Base-by-base conservation (phyloP, 2,888 invertebrate genomes). In the Pterostichus niger region DNA sequence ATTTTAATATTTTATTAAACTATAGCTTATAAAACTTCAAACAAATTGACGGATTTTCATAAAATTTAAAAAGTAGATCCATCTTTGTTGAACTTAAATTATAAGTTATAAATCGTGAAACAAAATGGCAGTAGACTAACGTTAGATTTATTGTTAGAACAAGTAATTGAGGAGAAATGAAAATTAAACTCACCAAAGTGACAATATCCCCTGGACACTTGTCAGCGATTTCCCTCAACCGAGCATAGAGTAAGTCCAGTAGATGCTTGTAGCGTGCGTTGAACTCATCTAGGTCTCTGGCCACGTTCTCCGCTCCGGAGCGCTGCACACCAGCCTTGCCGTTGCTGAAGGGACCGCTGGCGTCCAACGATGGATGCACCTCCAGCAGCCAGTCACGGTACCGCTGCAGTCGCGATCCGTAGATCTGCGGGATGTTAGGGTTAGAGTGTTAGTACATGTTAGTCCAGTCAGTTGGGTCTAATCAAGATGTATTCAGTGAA, bases 301-400 rank as follows among this genome's bases (percentile, higher is more conserved):
- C 94, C 35, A 97, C 94, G 46, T 92, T 90, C 84, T 97, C 96
- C n/a, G 95, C 94, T 0, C 96, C 95, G 24, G 89, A 87, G 84
- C 89, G n/a, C 88, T 84, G 86, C 87, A 90, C 86, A 89, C 90
- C 86, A 87, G 90, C 88, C 81, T 85, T 82, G 86, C 85, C 87
- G 91, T 84, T 91, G 75, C 87, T 86, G 86, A 89, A 89, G 77
- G 88, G 87, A 40, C 89, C 88, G 85, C 87, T 88, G 82, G 88
- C 93, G 91, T 96, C 96, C 88, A 96, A 89, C 83, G 95, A 96
- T 2, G 96, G 96, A 88, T 96, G 96, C 77, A 95, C 92, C 87
- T 96, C 96, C 89, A 97, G 93, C 85, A 97, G 92, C 91, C 93
- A 93, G 87, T 96, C 96, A 85, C 94, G 93, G 92, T 96, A 98